These are phyloP conservation scores for Ophioninae sp. DNA, from an alignment of 2,888 invertebrate species.

Conservation along the genomic window DNA sequence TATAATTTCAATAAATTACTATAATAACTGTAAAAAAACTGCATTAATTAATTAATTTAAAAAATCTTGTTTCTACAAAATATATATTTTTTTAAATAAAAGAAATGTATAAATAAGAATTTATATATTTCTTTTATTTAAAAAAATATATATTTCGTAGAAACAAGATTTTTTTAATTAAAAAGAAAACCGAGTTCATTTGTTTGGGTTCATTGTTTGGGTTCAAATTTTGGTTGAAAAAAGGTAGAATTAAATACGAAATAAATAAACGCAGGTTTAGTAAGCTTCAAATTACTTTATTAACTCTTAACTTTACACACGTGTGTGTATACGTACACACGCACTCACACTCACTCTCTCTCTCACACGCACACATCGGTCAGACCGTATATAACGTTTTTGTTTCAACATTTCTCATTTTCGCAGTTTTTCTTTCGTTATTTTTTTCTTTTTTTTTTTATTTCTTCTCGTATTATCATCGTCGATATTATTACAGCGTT, in stretches of 20 bases:
- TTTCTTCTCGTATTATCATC: slow-evolving; percentile 30
- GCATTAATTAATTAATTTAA: too few relatives aligned
- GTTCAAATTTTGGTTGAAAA: not conserved
- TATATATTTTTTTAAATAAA: too few relatives aligned
- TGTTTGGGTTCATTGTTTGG: too few relatives aligned
- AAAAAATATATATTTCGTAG: too few relatives aligned
- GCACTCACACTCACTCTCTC: slow-evolving; percentile 68
- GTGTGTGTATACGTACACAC: slow-evolving; percentile 59
- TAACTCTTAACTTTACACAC: slow-evolving; percentile 79
- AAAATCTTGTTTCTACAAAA: too few relatives aligned
- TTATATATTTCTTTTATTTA: too few relatives aligned
- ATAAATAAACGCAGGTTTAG: slow-evolving; percentile 48
- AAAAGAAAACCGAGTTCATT: too few relatives aligned
- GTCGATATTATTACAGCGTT: slow-evolving; percentile 41
- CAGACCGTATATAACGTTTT: slow-evolving; percentile 57
- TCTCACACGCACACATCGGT: slow-evolving; percentile 72
- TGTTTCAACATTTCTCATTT: slow-evolving; percentile 55
- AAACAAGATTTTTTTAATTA: too few relatives aligned
- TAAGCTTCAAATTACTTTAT: slow-evolving; percentile 79
- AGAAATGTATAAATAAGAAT: too few relatives aligned
- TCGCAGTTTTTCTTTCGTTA: slow-evolving; percentile 32
- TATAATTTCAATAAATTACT: too few relatives aligned
- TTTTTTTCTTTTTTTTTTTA: slow-evolving; percentile 27
- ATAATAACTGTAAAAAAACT: too few relatives aligned
- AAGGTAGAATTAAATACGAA: not conserved